phyloP scores from a whole-genome alignment of 1,140 invertebrate genomes.

The Drosophila orosa region DNA sequence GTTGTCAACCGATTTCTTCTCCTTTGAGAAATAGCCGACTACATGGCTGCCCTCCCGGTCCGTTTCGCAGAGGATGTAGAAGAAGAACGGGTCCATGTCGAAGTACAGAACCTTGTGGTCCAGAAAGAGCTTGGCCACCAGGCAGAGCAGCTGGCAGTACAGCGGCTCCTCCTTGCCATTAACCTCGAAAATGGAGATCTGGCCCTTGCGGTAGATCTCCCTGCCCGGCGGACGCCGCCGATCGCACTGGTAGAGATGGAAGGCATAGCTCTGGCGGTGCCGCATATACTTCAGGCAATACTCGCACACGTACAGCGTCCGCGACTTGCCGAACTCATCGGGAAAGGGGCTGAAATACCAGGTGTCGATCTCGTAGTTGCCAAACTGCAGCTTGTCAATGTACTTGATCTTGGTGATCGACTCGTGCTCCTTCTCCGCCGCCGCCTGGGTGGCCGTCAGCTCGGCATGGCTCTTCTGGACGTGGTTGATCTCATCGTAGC shows the following conservation, averaged over 20 bases:
- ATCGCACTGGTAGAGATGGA: slow-evolving; percentile 90
- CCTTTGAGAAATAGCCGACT: slow-evolving; percentile 99
- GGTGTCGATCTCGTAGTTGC: slow-evolving; percentile 98
- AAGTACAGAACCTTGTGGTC: slow-evolving; percentile 99
- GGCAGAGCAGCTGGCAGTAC: slow-evolving; percentile 98
- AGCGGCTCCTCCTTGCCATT: slow-evolving; percentile 96
- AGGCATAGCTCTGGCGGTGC: slow-evolving; percentile 94
- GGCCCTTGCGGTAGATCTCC: slow-evolving; percentile 97
- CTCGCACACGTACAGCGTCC: slow-evolving; percentile 98
- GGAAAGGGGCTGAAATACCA: slow-evolving; percentile 99
- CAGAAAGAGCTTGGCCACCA: slow-evolving; percentile 97
- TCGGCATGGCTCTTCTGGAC: slow-evolving; percentile 97
- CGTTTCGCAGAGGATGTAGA: slow-evolving; percentile 98
- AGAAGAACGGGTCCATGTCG: slow-evolving; percentile 98
- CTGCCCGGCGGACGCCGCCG: slow-evolving; percentile 94
- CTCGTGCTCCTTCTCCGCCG: slow-evolving; percentile 99
- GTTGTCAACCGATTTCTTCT: slow-evolving; percentile 99
- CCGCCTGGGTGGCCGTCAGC: slow-evolving; percentile 98
- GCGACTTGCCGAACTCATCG: slow-evolving; percentile 97
- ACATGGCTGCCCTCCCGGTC: slow-evolving; percentile 97
- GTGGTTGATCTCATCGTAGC: slow-evolving; percentile 99
- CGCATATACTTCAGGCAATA: slow-evolving; percentile 99
- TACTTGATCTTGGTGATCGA: slow-evolving; percentile 99
- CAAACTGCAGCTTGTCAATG: slow-evolving; percentile 98
- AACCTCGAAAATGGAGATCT: slow-evolving; percentile 94